These are phyloP conservation scores for Agapornis canus DNA, from an alignment of 2,797 vertebrate genomes.

Conservation along the genomic window DNA sequence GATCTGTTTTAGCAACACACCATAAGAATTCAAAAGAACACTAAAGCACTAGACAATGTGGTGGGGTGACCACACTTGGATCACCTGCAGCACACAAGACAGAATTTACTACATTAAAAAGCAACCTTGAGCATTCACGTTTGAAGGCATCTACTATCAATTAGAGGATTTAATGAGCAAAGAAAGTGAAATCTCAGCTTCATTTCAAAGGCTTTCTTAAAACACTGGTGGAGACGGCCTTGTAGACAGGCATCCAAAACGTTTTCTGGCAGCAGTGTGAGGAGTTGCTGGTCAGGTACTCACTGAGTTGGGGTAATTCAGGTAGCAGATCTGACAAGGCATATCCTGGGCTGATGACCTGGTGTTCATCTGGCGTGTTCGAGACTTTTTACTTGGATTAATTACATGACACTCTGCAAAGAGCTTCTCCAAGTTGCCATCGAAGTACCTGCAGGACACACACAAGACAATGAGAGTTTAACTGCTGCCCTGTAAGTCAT, in stretches of 20 bases:
- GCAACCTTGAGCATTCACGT: not conserved
- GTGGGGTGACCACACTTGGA: not conserved
- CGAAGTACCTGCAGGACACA: conserved; percentile 90
- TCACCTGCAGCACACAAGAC: not conserved
- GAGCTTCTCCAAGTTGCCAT: conserved; percentile 99
- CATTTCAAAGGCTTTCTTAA: not conserved
- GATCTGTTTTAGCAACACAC: not conserved
- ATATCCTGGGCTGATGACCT: conserved; percentile 97
- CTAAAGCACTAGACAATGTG: not conserved
- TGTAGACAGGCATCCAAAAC: not conserved
- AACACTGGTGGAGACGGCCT: not conserved
- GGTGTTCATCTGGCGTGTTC: conserved; percentile 97
- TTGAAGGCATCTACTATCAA: not conserved
- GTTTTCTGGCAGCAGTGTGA: rapidly evolving
- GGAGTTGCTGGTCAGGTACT: conserved; percentile 69
- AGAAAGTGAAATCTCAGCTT: not conserved
- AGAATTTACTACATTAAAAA: not conserved
- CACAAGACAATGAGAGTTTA: not conserved
- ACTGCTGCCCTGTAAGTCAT: not conserved
- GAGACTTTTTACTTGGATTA: conserved; percentile 98
- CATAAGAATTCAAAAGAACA: not conserved
- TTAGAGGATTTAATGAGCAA: not conserved
- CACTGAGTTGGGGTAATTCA: conserved; percentile 98
- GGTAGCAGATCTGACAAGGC: conserved; percentile 99
- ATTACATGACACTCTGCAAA: conserved; percentile 99